Evolutionary conservation across 2,113 vertebrate genomes (phyloP), one percentile per base, ranked within the genome.

Genomic region (Forbesichthys papilliferus): DNA sequence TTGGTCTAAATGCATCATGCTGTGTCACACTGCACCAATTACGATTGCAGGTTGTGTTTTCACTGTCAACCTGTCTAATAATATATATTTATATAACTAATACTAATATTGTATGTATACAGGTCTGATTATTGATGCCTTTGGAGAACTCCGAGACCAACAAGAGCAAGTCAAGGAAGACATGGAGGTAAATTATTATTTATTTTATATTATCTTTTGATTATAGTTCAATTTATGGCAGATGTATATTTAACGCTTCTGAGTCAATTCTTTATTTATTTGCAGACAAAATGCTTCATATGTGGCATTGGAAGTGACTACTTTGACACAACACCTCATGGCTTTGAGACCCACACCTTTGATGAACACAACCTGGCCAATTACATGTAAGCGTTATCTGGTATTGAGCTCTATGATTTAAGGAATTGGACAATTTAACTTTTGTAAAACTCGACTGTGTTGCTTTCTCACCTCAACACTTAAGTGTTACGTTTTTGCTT

Each of bases 271-370:
- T 16, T 78, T 69, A 8, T 48, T 58, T 69, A 55, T 82, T 4
- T 75, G 11, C 89, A 97, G 96, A 97, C 95, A 51, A 97, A 97
- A 83, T 97, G 96, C 79, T 97, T 97, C 87, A 96, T 96, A 87
- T 96, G 95, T 36, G 95, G 96, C 36, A 96, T 97, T 11, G 95
- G 95, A 80, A 97, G 95, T 1, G 96, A 97, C 89, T 97, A 97
- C 86, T 97, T 97, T 54, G 96, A 97, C 53, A 94, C 95, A 0
- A 97, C 96, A 0, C 96, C 96, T 0, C 96, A 97, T 0, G 96
- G 96, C 36, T 97, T 97, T 54, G 96, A 97, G 87, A 97, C 94
- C 0, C 96, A 97, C 86, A 97, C 96, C 0, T 84, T 97, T 3
- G 96, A 97, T 71, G 96, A 97, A 51, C 96, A 97, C 87, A 96